Evolutionary conservation across 2,888 invertebrate species (phyloP).

Genomic region (Minunthozetes semirufus): DNA sequence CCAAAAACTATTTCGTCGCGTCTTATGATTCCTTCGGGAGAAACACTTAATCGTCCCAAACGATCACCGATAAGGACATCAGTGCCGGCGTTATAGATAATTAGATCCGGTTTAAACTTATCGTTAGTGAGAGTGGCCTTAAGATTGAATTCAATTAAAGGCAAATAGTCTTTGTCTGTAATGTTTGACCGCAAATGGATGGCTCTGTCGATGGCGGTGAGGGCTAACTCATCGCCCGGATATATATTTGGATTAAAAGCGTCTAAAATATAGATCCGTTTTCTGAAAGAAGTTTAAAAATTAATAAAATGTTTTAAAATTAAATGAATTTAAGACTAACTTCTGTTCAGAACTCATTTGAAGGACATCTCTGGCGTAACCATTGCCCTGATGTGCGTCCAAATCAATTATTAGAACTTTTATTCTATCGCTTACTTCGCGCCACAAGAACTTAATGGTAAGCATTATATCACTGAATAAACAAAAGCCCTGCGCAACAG

Average conservation of each 20-base stretch:
- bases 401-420: constrained; percentile 74
- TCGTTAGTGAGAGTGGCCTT: constrained; percentile 55
- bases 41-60: constrained; percentile 64
- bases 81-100: constrained; percentile 90
- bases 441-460: constrained; percentile 62
- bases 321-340: constrained; percentile 42
- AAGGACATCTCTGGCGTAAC: constrained; percentile 73
- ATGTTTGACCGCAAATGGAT: constrained; percentile 56
- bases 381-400: constrained; percentile 92
- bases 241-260: constrained; percentile 75
- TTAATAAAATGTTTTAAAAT: neutral
- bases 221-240: constrained; percentile 67
- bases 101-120: constrained; percentile 68
- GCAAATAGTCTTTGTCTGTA: constrained; percentile 63
- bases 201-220: constrained; percentile 47
- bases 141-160: constrained; percentile 60
- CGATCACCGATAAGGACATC: constrained; percentile 72
- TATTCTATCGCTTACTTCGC: constrained; percentile 51
- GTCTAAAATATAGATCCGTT: constrained; percentile 73
- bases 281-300: neutral
- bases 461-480: constrained; percentile 82
- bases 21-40: constrained; percentile 70
- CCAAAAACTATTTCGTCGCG: constrained; percentile 76
- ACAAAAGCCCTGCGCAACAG: constrained; percentile 77
- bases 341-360: constrained; percentile 49